Evolutionary conservation across 2,888 invertebrate genomes (phyloP).

Genomic region (Thera obeliscata): DNA sequence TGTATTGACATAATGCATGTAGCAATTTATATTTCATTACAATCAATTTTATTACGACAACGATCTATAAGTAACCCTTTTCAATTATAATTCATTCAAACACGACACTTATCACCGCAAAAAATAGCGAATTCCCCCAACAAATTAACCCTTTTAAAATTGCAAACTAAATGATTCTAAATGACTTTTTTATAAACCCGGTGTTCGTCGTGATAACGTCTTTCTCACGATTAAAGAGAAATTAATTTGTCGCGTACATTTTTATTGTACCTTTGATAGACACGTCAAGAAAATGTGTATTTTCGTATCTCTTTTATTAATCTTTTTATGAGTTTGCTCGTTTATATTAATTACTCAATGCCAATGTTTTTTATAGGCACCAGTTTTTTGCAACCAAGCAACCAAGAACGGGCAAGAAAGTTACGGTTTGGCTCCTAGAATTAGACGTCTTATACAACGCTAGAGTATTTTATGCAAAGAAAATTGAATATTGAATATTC

Average conservation of each 20-base stretch:
- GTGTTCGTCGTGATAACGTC: slow-evolving; percentile 31
- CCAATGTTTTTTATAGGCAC: background rate
- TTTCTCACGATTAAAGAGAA: slow-evolving; percentile 39
- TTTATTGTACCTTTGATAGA: slow-evolving; percentile 26
- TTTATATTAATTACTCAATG: slow-evolving; percentile 14
- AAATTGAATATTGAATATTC: background rate
- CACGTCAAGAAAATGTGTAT: slow-evolving; percentile 33
- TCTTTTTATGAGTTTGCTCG: slow-evolving; percentile 25
- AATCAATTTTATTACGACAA: slow-evolving; percentile 23
- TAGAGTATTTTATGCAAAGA: too few species aligned
- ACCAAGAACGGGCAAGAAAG: too few species aligned
- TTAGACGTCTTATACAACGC: too few species aligned
- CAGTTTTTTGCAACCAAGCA: too few species aligned
- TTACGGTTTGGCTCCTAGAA: too few species aligned
- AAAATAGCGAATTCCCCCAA: slow-evolving; percentile 21
- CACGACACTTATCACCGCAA: slow-evolving; percentile 27
- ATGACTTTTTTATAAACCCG: slow-evolving; percentile 36
- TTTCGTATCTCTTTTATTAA: slow-evolving; percentile 32
- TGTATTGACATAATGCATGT: background rate
- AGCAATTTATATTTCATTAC: slow-evolving; percentile 17
- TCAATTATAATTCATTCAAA: slow-evolving; percentile 31
- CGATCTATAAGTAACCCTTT: slow-evolving; percentile 22
- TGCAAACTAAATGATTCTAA: slow-evolving; percentile 37
- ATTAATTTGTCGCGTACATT: slow-evolving; percentile 36
- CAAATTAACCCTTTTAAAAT: slow-evolving; percentile 31